Percentiles rank a stretch among this genome's conserved stretches.
Conservation (phyloP, 2,888 invertebrate genomes). For the Deladenus siricidicola region DNA sequence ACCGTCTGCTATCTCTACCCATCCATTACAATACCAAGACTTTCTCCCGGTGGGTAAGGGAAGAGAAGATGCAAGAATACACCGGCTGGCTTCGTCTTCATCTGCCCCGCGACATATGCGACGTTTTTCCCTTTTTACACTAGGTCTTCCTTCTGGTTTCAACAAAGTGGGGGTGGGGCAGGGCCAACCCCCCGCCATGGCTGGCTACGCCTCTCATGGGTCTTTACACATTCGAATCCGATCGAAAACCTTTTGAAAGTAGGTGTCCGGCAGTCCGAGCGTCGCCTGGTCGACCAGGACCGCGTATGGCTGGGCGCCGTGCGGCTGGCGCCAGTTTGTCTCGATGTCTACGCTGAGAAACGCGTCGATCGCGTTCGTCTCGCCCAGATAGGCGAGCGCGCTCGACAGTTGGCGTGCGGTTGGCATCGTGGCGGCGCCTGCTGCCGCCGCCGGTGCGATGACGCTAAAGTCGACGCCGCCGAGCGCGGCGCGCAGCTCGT, state of each 20-base stretch:
- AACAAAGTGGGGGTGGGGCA: too few species aligned
- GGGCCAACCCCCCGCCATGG: too few species aligned
- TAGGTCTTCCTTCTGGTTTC: too few species aligned
- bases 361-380: conserved; percentile 5
- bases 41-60: too few species aligned
- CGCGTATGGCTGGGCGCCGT: conserved; percentile 28
- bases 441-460: background rate
- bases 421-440: background rate
- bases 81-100: too few species aligned
- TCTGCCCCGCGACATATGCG: too few species aligned
- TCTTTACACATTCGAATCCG: too few species aligned
- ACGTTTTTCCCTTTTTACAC: too few species aligned
- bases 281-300: conserved; percentile 37
- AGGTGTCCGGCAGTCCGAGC: conserved; percentile 14
- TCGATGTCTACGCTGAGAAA: conserved; percentile 26
- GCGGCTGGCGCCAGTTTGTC: conserved; percentile 46
- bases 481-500: background rate
- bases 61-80: too few species aligned
- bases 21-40: too few species aligned
- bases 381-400: conserved; percentile 10
- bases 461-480: conserved; percentile 3
- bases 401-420: background rate
- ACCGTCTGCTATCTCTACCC: too few species aligned
- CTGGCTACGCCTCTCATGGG: too few species aligned
- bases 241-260: conserved; percentile 34